Evolutionary conservation across 2,888 invertebrate genomes (phyloP).

Genomic region (Sesamia inferens): DNA sequence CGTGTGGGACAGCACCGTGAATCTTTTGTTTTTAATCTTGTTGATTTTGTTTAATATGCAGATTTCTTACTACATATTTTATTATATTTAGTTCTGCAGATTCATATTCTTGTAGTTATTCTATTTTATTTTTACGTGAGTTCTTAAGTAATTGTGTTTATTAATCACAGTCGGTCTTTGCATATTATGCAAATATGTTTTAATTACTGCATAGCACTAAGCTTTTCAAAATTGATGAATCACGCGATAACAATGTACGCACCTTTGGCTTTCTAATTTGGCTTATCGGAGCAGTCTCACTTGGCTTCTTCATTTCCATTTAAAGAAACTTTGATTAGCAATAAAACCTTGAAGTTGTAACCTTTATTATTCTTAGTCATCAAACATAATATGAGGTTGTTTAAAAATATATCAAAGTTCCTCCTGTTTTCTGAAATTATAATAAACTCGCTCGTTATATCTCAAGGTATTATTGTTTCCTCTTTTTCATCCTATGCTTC

Average conservation of each 20-base stretch:
- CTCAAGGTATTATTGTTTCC: conserved; percentile 23
- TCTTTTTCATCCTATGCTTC: background rate
- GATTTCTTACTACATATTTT: conserved; percentile 11
- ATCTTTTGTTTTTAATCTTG: conserved; percentile 19
- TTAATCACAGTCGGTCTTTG: conserved; percentile 2
- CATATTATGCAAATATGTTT: conserved; percentile 16
- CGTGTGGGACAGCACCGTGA: conserved; percentile 76
- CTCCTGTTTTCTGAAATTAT: background rate
- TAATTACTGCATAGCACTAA: conserved; percentile 27
- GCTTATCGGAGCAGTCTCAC: conserved; percentile 45
- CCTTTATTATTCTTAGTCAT: background rate
- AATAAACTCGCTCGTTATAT: background rate
- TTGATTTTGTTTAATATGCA: conserved; percentile 19
- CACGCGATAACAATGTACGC: conserved; percentile 30
- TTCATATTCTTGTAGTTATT: conserved; percentile 32
- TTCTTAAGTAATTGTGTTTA: background rate
- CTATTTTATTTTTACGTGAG: conserved; percentile 17
- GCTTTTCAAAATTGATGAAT: conserved; percentile 33
- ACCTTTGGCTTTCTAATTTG: conserved; percentile 34
- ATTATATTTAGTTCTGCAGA: conserved; percentile 29
- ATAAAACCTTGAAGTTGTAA: conserved; percentile 26
- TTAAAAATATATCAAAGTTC: background rate
- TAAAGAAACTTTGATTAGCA: conserved; percentile 1
- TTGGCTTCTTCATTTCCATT: conserved; percentile 42
- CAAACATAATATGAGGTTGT: background rate